Evolutionary conservation across 1,140 invertebrate genomes (phyloP).

Genomic region (Brachionus sp.): DNA sequence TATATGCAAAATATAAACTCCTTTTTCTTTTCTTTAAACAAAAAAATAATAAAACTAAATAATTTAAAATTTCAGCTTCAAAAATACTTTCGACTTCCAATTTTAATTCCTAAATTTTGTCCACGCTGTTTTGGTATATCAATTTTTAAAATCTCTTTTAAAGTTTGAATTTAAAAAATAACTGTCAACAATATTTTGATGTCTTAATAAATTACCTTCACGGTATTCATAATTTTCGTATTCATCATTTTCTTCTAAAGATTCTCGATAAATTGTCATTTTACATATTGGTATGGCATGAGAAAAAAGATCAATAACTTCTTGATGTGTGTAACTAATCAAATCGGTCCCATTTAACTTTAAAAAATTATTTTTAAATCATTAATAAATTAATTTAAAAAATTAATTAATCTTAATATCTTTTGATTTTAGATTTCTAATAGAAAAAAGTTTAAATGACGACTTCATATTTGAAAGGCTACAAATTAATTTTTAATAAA

Average conservation of each 20-base stretch:
- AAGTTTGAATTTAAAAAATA: neutral
- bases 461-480: no score
- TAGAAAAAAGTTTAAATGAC: no score
- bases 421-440: no score
- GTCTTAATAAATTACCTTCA: constrained; percentile 51
- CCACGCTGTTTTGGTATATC: constrained; percentile 57
- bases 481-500: no score
- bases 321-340: constrained; percentile 55
- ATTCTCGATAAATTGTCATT: constrained; percentile 57
- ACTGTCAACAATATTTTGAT: constrained; percentile 39
- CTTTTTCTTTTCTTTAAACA: constrained; percentile 57
- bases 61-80: neutral
- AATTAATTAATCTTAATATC: no score
- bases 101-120: constrained; percentile 61
- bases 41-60: neutral
- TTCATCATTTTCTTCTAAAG: constrained; percentile 54
- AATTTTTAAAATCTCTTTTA: constrained; percentile 59
- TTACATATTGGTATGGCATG: constrained; percentile 54
- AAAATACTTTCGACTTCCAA: constrained; percentile 60
- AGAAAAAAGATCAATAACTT: constrained; percentile 50
- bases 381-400: no score
- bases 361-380: neutral
- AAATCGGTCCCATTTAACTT: constrained; percentile 58
- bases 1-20: constrained; percentile 61
- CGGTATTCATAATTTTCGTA: constrained; percentile 51